These are phyloP conservation scores for Morbakka virulenta DNA, from an alignment of 30 jellyfish, hydroid and myxozoan species.

Conservation along the genomic window DNA sequence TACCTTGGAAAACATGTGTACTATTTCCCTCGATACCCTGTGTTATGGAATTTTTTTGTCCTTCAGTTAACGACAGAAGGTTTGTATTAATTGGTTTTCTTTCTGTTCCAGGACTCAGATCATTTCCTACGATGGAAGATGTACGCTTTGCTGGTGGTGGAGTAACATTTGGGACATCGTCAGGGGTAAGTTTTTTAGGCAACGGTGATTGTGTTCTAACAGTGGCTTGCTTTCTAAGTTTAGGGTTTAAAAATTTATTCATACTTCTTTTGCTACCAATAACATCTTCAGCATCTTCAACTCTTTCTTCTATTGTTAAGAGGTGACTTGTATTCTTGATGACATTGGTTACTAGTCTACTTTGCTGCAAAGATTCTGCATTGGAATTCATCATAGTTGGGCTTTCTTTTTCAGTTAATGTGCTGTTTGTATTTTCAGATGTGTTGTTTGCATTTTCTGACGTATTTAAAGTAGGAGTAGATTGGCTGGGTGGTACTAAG, in stretches of 20 bases:
- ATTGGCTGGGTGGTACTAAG: background rate
- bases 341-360: background rate
- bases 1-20: background rate
- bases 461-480: background rate
- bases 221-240: background rate
- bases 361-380: too few relatives aligned
- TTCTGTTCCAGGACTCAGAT: background rate
- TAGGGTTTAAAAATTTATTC: background rate
- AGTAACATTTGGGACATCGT: background rate
- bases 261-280: background rate
- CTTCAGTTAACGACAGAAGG: too few relatives aligned
- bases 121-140: background rate
- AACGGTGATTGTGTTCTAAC: background rate
- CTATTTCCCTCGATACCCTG: background rate
- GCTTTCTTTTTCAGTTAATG: background rate
- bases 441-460: background rate
- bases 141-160: background rate
- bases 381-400: too few relatives aligned
- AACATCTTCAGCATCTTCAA: background rate
- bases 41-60: background rate
- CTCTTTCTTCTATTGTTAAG: background rate
- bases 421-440: background rate
- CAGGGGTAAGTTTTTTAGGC: background rate
- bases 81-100: background rate
- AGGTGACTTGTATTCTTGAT: background rate